phyloP scores from a whole-genome alignment of 1,140 invertebrate genomes.

The Brachionus manjavacas region DNA sequence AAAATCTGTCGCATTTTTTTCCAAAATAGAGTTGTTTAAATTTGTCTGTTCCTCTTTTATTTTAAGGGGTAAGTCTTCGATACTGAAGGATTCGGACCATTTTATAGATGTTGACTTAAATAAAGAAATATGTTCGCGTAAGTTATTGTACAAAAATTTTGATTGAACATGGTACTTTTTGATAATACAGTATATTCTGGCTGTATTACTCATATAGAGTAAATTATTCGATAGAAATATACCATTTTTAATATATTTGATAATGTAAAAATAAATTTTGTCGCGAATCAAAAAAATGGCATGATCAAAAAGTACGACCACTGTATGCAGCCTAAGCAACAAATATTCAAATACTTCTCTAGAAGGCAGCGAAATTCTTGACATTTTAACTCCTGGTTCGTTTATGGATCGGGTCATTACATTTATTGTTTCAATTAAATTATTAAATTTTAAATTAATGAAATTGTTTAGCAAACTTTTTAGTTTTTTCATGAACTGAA shows the following conservation, averaged over 20 bases:
- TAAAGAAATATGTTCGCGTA: not conserved
- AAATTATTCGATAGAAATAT: constrained; percentile 31
- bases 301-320: not conserved
- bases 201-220: not conserved
- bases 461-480: not conserved
- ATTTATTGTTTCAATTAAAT: not conserved
- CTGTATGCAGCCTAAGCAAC: not conserved
- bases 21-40: not conserved
- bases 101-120: constrained; percentile 3
- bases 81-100: not conserved
- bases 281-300: not conserved
- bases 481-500: constrained; percentile 37
- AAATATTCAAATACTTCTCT: constrained; percentile 33
- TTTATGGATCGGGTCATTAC: not conserved
- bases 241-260: constrained; percentile 21
- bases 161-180: not conserved
- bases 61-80: not conserved
- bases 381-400: not conserved
- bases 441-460: not conserved
- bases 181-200: not conserved
- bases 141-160: constrained; percentile 11
- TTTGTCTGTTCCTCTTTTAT: not conserved
- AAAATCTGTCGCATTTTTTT: not conserved
- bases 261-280: constrained; percentile 1
- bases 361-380: not conserved